Conservation (phyloP, 2,888 invertebrate species). For the Hofmannophila pseudospretella region DNA sequence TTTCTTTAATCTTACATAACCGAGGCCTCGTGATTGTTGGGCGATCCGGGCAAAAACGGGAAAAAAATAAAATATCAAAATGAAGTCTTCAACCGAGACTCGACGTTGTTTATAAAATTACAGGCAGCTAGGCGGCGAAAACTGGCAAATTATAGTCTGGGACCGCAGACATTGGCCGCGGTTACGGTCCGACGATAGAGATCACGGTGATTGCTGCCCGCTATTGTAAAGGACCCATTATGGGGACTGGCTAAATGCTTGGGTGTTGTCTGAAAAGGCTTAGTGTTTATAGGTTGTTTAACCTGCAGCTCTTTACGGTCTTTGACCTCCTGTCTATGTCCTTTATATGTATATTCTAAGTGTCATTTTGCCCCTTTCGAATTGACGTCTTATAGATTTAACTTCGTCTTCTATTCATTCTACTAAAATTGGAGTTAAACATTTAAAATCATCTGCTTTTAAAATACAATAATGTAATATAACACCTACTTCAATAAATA, state of each 20-base stretch:
- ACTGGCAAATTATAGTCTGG: slow-evolving; percentile 69
- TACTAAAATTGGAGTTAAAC: no score
- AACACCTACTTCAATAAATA: no score
- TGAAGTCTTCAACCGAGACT: slow-evolving; percentile 55
- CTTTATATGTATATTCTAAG: no score
- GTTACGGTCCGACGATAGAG: slow-evolving; percentile 46
- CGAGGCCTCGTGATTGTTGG: slow-evolving; percentile 38
- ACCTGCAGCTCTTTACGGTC: not conserved
- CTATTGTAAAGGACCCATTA: slow-evolving; percentile 54
- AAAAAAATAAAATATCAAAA: slow-evolving; percentile 46
- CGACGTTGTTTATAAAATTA: slow-evolving; percentile 60
- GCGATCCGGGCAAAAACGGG: slow-evolving; percentile 33
- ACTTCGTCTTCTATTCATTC: no score
- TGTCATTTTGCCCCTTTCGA: no score
- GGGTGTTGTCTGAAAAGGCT: slow-evolving; percentile 10
- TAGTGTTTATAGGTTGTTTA: not conserved
- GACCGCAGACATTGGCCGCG: slow-evolving; percentile 50
- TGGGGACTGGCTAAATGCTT: slow-evolving; percentile 37
- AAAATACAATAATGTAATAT: no score
- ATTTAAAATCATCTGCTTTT: no score
- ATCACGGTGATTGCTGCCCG: slow-evolving; percentile 48
- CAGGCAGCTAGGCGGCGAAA: slow-evolving; percentile 66
- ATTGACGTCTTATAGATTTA: no score
- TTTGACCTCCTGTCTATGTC: not conserved
- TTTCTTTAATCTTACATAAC: slow-evolving; percentile 31